These are phyloP conservation scores for Bovichtus variegatus DNA, from an alignment of 2,797 vertebrate genomes.

Conservation along the genomic window DNA sequence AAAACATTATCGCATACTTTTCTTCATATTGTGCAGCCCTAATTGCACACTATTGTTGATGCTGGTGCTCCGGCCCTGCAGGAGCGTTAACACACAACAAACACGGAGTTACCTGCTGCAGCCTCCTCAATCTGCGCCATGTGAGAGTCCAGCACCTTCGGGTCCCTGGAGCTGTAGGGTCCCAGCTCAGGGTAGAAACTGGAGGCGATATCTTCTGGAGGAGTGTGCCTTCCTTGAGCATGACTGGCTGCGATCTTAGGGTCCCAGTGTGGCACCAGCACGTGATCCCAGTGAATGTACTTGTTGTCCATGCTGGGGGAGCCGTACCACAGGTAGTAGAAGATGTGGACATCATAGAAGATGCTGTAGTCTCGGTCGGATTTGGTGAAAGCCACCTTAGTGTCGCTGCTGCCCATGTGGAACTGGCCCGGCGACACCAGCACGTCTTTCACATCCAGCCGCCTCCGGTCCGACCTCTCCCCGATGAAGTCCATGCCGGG, in stretches of 20 bases:
- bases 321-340: slow-evolving; percentile 94
- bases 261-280: slow-evolving; percentile 94
- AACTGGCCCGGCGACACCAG: slow-evolving; percentile 79
- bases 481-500: slow-evolving; percentile 86
- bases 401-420: slow-evolving; percentile 72
- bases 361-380: slow-evolving; percentile 86
- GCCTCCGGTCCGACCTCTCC: slow-evolving; percentile 78
- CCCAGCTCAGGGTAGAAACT: slow-evolving; percentile 92
- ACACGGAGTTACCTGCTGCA: slow-evolving; percentile 86
- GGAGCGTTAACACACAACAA: too few relatives aligned
- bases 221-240: slow-evolving; percentile 88
- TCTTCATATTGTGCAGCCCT: too few relatives aligned
- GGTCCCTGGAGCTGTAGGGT: slow-evolving; percentile 91
- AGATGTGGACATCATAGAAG: slow-evolving; percentile 91
- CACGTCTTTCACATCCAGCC: slow-evolving; percentile 71
- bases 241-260: slow-evolving; percentile 93
- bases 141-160: slow-evolving; percentile 88
- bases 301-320: slow-evolving; percentile 85
- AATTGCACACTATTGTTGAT: too few relatives aligned
- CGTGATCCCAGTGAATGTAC: slow-evolving; percentile 93
- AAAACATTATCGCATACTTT: too few relatives aligned
- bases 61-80: background rate
- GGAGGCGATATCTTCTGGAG: slow-evolving; percentile 90
- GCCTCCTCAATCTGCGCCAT: slow-evolving; percentile 90
- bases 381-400: slow-evolving; percentile 82